A percentile compares a stretch with the other conserved stretches of the same genome.
Evolutionary conservation across 1,140 invertebrate genomes (phyloP).

Genomic region (Adelges cooleyi): DNA sequence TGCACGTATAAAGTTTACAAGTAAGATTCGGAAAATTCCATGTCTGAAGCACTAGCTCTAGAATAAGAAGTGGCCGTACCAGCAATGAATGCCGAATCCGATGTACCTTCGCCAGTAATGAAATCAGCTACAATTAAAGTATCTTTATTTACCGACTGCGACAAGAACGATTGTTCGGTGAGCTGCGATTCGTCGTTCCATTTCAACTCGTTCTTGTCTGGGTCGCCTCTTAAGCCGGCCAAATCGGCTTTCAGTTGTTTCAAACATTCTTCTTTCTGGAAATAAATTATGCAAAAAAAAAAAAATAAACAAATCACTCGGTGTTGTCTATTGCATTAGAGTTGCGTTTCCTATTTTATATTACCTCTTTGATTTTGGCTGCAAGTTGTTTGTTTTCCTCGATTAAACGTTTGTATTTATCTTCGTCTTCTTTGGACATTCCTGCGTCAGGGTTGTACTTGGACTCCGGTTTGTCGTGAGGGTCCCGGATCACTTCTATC

Average conservation of each 20-base stretch:
- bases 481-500: conserved; percentile 71
- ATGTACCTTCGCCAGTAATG: conserved; percentile 62
- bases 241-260: conserved; percentile 63
- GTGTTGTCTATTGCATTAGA: background rate
- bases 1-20: conserved; percentile 44
- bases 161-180: conserved; percentile 18
- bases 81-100: conserved; percentile 59
- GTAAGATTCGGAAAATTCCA: conserved; percentile 79
- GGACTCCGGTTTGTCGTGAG: conserved; percentile 68
- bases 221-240: conserved; percentile 36
- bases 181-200: conserved; percentile 34
- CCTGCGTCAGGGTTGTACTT: conserved; percentile 76
- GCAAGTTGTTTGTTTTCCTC: conserved; percentile 85
- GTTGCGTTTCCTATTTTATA: too few relatives aligned
- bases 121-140: conserved; percentile 55
- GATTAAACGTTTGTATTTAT: conserved; percentile 83
- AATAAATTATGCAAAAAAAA: conserved; percentile 30
- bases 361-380: conserved; percentile 21
- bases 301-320: background rate
- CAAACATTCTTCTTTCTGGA: conserved; percentile 81
- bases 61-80: conserved; percentile 61
- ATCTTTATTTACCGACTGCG: conserved; percentile 37
- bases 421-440: conserved; percentile 88
- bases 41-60: conserved; percentile 63
- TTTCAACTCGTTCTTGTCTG: conserved; percentile 51